Base-by-base conservation (phyloP, 30 jellyfish, hydroid and myxozoan species). In the Rhopilema esculentum region DNA sequence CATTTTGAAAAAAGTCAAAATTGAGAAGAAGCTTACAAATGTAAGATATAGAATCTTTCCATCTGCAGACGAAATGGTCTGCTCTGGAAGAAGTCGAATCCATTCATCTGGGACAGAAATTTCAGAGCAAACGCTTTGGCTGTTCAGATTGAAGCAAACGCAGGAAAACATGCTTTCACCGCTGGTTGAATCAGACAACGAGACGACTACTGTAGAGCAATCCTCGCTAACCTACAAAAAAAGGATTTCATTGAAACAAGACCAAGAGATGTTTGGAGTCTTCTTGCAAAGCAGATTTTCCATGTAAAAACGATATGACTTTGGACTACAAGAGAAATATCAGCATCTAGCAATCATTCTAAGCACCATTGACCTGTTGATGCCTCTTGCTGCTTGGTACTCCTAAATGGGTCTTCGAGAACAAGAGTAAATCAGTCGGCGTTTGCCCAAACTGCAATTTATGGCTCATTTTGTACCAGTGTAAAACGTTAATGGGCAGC, bases 161-260 rank as follows among this genome's bases (percentile, higher is more conserved):
- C 62, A 88, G 18, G 97, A 88, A 32, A 79, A 27, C 17, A 62
- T 52, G 9, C 83, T 27, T 12, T 70, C 51, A 16, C 57, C 21
- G 26, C 66, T 19, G 21, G 70, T 27, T 8, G 20, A 32, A 24
- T 86, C 88, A 16, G n/a, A 23, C 57, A 86, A 30, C 12, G 83
- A 31, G 8, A 86, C 77, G 20, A 88, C 20, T 27, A 64, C 71
- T 1, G 88, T 52, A 21, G 87, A 69, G 23, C 72, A 64, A 75
- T 88, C 97, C 61, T 73, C 67, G 82, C 97, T 88, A 4, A 67
- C 91, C 91, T 81, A 30, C 32, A 81, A 67, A n/a, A n/a, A n/a
- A n/a, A n/a, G n/a, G n/a, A n/a, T n/a, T n/a, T n/a, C n/a, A n/a
- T n/a, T 25, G 25, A 27, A 65, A n/a, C n/a, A 31, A 27, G 8